A percentile compares a stretch with the other conserved stretches of the same genome.
Conservation (phyloP, 2,888 invertebrate species). For the Pomacea canaliculata region DNA sequence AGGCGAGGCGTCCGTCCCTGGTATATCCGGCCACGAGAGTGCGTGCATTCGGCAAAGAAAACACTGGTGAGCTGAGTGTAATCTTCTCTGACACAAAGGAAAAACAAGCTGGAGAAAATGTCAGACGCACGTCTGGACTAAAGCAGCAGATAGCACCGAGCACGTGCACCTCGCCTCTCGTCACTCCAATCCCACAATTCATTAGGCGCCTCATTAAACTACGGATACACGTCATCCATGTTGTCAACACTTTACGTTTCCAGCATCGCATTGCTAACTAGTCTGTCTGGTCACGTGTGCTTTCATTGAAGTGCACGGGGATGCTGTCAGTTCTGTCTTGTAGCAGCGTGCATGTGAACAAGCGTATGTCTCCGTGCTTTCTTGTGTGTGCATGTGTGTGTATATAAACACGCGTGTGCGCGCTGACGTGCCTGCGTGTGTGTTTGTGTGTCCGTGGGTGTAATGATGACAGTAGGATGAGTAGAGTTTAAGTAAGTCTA, state of each 20-base stretch:
- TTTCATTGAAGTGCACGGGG: too few species aligned
- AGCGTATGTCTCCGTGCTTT: too few species aligned
- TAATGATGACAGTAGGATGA: too few species aligned
- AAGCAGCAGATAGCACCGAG: slow-evolving; percentile 1
- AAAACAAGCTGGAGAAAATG: slow-evolving; percentile 15
- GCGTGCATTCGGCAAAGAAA: slow-evolving; percentile 1
- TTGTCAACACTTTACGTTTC: slow-evolving; percentile 1
- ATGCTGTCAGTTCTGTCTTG: too few species aligned
- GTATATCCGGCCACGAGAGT: not conserved
- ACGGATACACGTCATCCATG: slow-evolving; percentile 1
- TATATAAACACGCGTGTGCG: too few species aligned
- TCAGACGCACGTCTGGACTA: slow-evolving; percentile 7
- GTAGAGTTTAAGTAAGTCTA: too few species aligned
- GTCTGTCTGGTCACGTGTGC: too few species aligned
- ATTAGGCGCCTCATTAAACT: slow-evolving; percentile 9
- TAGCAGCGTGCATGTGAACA: too few species aligned
- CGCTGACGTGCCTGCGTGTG: too few species aligned
- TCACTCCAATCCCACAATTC: slow-evolving; percentile 3
- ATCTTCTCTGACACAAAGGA: slow-evolving; percentile 11
- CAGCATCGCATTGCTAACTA: not conserved
- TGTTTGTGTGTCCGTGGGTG: too few species aligned
- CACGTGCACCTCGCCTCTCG: slow-evolving; percentile 11
- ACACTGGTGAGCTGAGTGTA: not conserved
- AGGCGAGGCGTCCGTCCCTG: too few species aligned
- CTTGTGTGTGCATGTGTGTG: too few species aligned